Evolutionary conservation across 2,113 vertebrate species (phyloP).

Genomic region (Phaethon lepturus): DNA sequence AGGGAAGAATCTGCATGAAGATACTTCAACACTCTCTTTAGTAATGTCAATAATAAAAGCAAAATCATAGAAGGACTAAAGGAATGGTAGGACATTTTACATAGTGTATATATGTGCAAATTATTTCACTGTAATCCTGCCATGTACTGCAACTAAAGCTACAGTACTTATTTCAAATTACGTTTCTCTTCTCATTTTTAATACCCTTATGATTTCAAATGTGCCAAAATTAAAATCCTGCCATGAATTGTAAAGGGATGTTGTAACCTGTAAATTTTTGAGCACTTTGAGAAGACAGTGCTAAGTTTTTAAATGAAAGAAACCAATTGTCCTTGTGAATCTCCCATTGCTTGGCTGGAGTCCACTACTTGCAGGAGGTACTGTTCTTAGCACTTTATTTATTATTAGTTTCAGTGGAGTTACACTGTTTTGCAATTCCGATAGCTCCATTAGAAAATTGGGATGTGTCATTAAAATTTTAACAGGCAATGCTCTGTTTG

Average conservation of each 20-base stretch:
- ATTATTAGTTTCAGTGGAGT: slow-evolving; percentile 63
- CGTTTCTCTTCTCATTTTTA: background rate
- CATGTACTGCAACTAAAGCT: background rate
- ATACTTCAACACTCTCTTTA: background rate
- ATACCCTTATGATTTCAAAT: background rate
- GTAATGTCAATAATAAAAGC: background rate
- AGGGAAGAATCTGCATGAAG: background rate
- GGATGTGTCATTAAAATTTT: slow-evolving; percentile 72
- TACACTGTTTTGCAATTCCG: slow-evolving; percentile 71
- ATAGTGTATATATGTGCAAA: background rate
- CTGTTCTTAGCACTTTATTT: slow-evolving; percentile 63
- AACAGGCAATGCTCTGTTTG: slow-evolving; percentile 52
- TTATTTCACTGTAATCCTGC: background rate
- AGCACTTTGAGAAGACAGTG: background rate
- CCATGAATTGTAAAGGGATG: background rate
- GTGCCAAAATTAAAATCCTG: background rate
- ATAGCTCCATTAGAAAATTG: slow-evolving; percentile 73
- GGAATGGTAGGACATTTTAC: background rate
- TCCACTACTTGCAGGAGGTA: slow-evolving; percentile 38
- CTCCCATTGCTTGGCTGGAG: slow-evolving; percentile 43
- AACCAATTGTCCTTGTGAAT: slow-evolving; percentile 48
- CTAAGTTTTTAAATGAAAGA: slow-evolving; percentile 22
- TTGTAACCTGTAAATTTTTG: background rate
- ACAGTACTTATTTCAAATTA: background rate
- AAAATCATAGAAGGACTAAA: background rate